Base-by-base conservation (phyloP, 1,140 invertebrate genomes). In the Aleiodes sp. region DNA sequence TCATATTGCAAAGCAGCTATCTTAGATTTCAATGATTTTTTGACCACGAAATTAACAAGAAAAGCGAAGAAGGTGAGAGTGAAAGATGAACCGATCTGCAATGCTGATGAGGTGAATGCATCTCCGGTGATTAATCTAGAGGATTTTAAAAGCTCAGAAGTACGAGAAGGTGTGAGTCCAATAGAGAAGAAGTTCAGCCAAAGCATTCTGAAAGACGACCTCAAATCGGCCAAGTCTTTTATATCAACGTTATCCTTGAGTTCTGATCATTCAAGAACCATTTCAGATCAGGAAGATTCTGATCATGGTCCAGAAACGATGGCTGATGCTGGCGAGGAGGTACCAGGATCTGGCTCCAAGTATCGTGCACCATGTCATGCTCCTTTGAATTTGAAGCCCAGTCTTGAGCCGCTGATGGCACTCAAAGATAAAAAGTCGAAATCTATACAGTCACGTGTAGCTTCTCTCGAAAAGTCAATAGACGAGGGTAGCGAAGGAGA, bases 351-450 rank as follows among this genome's bases (percentile, higher is more conserved):
- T 19, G 70, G 68, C 35, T 77, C 72, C 0, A 81, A 81, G 67
- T 68, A 76, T 10, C 68, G 78, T 14, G 81, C 80, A 4, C 79
- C 84, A 1, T 85, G 82, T 66, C 82, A 85, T 41, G 72, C 76
- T 1, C 82, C 84, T 0, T 70, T 81, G 2, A 56, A 82, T 39
- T 71, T 80, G 12, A 65, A 72, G 3, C 81, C 77, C 1, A 84
- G 76, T 65, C 74, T 85, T n/a, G 83, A 85, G 4, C 80, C 81
- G 6, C 52, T 86, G 1, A 76, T 76, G 57, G 77, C 79, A 1
- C 29, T 86, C n/a, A 82, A 68, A 46, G 56, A 70, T 46, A 75
- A 78, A 61, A 78, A 82, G 73, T 16, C 77, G 10, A 79, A 70
- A 4, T 79, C 76, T 0, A 77, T 84, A 71, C 76, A 80, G 24